Percentiles rank a stretch among this genome's conserved stretches.
Evolutionary conservation across 2,797 vertebrate species (phyloP).

Genomic region (Diceros bicornis): DNA sequence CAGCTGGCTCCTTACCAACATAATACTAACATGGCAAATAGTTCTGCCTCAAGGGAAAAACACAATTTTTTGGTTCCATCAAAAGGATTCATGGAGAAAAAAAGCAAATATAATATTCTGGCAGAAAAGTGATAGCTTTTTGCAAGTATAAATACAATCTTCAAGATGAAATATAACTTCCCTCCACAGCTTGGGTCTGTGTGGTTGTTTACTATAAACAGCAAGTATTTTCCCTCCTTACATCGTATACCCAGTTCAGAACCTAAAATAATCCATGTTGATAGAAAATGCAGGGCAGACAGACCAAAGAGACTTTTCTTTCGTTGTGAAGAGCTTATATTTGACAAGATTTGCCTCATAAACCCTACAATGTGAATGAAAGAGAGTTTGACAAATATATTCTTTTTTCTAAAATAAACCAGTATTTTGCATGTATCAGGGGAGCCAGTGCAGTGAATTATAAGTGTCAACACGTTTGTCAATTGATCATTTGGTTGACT

Average conservation of each 20-base stretch:
- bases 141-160: constrained; percentile 38
- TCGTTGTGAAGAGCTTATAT: neutral
- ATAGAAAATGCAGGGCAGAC: neutral
- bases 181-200: neutral
- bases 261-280: constrained; percentile 21
- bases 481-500: neutral
- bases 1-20: neutral
- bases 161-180: constrained; percentile 9
- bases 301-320: constrained; percentile 35
- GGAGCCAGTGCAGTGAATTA: constrained; percentile 41
- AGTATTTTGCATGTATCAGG: constrained; percentile 68
- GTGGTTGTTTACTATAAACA: neutral
- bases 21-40: neutral
- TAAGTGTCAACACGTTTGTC: neutral
- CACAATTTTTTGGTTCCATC: constrained; percentile 48
- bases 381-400: constrained; percentile 63
- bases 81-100: constrained; percentile 54
- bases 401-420: constrained; percentile 82
- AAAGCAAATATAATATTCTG: constrained; percentile 39
- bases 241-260: neutral
- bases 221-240: neutral
- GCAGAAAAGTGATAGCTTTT: constrained; percentile 16
- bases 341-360: constrained; percentile 31
- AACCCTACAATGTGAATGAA: constrained; percentile 15
- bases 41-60: neutral